phyloP scores from a whole-genome alignment of 2,888 invertebrate genomes.

The Matsumyia berberina region DNA sequence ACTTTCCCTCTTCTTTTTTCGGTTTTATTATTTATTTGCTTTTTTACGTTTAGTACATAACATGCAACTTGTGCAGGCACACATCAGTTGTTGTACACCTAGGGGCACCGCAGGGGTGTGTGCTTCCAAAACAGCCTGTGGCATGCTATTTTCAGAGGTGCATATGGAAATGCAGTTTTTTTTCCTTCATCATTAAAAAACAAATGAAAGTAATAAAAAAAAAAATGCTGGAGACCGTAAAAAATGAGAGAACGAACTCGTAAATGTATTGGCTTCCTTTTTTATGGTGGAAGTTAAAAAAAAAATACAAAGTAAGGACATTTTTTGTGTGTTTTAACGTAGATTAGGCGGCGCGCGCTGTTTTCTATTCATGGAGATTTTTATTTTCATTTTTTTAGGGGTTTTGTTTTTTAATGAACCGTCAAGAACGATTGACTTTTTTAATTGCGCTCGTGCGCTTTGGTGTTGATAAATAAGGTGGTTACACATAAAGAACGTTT shows the following conservation, averaged over 20 bases:
- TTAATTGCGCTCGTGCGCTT: constrained; percentile 41
- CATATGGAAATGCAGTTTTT: constrained; percentile 63
- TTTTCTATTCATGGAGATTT: constrained; percentile 36
- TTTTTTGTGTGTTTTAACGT: constrained; percentile 17
- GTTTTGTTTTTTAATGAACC: constrained; percentile 45
- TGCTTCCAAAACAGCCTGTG: constrained; percentile 37
- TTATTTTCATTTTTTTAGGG: constrained; percentile 30
- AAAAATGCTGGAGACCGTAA: not conserved
- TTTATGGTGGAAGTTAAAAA: constrained; percentile 51
- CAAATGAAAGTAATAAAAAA: constrained; percentile 39
- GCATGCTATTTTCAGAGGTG: constrained; percentile 55
- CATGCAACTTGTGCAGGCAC: constrained; percentile 23
- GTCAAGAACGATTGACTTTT: constrained; percentile 43
- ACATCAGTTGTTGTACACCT: not conserved
- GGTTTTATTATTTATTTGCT: constrained; percentile 44
- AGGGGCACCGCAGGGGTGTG: constrained; percentile 21
- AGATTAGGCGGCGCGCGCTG: constrained; percentile 58
- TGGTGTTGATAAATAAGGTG: constrained; percentile 19
- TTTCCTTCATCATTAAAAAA: constrained; percentile 43
- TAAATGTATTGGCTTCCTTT: constrained; percentile 29
- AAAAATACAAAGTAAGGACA: constrained; percentile 21
- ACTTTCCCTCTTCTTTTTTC: constrained; percentile 66
- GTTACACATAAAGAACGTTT: constrained; percentile 4
- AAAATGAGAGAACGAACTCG: constrained; percentile 14
- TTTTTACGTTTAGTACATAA: constrained; percentile 43